Evolutionary conservation across 2,113 vertebrate genomes (phyloP), one percentile per base, ranked within the genome.

Genomic region (Callocephalon fimbriatum): DNA sequence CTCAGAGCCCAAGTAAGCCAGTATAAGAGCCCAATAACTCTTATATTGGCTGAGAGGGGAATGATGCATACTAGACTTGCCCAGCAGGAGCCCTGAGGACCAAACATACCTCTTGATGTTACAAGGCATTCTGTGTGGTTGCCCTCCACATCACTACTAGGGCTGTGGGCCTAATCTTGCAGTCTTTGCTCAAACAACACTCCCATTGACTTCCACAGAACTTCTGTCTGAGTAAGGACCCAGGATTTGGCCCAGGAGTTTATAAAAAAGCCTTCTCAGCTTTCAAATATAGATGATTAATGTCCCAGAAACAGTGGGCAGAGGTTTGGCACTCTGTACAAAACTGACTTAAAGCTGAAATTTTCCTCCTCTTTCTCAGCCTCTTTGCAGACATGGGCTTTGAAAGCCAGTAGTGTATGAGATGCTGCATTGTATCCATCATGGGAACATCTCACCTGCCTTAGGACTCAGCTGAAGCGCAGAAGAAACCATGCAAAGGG

Each of bases 301-400:
- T 88, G 88, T 51, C 74, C 74, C 88, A 96, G 81, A 70, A 81
- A 96, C 78, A 97, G 88, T 93, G 96, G 93, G 85, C 84, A 96
- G 88, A 94, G 93, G 88, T 96, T 90, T 92, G 88, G 93, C 93
- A 95, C 37, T 7, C 78, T n/a, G 15, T 42, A 76, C 27, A 37
- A 66, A 83, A 77, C 42, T 80, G 45, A 66, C 82, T 80, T 66
- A 66, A 66, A 79, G 62, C 58, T 62, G 62, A 88, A 84, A 35
- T 83, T 85, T 82, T 67, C 44, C 87, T 5, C 7, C 77, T 68
- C 37, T 50, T 85, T 50, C 50, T 84, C 10, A 7, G 38, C 17
- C 45, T 81, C 80, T 59, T 63, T 37, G 67, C 73, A 83, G 76
- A 75, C 79, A 70, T 12, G 14, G 54, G 48, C 53, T 61, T 80